phyloP scores from a whole-genome alignment of 2,888 invertebrate species.

The Metalampra italica region DNA sequence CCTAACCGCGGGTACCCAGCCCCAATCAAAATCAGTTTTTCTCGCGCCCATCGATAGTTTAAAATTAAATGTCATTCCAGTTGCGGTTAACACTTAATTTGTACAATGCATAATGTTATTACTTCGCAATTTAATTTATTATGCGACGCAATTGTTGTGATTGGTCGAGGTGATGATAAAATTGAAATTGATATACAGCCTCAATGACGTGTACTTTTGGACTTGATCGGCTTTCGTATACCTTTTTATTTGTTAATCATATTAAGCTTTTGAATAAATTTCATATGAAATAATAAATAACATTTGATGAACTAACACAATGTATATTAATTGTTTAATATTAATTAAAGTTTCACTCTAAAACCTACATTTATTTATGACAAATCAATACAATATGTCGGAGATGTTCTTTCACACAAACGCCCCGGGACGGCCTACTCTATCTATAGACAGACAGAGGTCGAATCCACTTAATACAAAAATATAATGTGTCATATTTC shows the following conservation, averaged over 20 bases:
- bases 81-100: conserved; percentile 73
- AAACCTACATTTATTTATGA: no score
- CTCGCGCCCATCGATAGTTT: conserved; percentile 63
- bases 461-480: no score
- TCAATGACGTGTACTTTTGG: conserved; percentile 35
- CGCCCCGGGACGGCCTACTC: no score
- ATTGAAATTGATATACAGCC: conserved; percentile 61
- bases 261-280: not conserved
- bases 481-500: no score
- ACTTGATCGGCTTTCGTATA: conserved; percentile 21
- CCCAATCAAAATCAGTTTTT: conserved; percentile 68
- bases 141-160: conserved; percentile 56
- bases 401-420: no score
- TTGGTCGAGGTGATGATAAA: conserved; percentile 50
- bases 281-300: not conserved
- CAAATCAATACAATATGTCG: no score
- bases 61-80: conserved; percentile 74
- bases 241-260: not conserved
- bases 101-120: conserved; percentile 66
- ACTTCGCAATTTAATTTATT: conserved; percentile 72
- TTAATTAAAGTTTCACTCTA: no score
- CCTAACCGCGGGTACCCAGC: conserved; percentile 35
- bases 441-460: no score
- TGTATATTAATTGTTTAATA: no score
- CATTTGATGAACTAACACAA: no score